Conservation (phyloP, 2,888 invertebrate species). For the Habroteleia sp. region DNA sequence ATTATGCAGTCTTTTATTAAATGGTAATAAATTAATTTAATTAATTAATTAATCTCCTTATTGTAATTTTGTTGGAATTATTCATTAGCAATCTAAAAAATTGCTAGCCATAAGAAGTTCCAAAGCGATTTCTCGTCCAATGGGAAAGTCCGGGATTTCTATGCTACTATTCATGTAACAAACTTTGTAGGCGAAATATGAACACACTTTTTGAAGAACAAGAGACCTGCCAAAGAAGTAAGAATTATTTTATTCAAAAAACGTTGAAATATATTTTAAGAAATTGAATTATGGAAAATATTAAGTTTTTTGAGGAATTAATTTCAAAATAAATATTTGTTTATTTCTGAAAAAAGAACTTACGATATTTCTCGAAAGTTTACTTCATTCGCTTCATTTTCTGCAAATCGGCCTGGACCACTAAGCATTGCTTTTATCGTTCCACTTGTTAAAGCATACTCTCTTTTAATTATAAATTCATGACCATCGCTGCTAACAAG, state of each 20-base stretch:
- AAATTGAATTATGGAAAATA: too few relatives aligned
- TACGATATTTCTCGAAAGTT: slow-evolving; percentile 82
- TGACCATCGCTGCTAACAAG: slow-evolving; percentile 98
- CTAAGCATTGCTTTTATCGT: slow-evolving; percentile 99
- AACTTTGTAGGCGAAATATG: slow-evolving; percentile 99
- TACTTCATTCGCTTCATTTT: slow-evolving; percentile 99
- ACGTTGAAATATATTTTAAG: too few relatives aligned
- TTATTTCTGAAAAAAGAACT: too few relatives aligned
- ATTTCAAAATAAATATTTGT: too few relatives aligned
- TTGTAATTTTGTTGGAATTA: too few relatives aligned
- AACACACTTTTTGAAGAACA: slow-evolving; percentile 99
- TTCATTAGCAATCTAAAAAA: slow-evolving; percentile 99
- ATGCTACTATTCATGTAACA: slow-evolving; percentile 99
- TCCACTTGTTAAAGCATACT: slow-evolving; percentile 76
- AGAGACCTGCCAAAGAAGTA: slow-evolving; percentile 89
- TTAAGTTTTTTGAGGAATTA: too few relatives aligned
- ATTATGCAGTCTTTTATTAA: too few relatives aligned
- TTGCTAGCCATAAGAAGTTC: slow-evolving; percentile 99
- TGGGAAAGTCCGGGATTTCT: slow-evolving; percentile 99
- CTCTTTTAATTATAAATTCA: slow-evolving; percentile 94
- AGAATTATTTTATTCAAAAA: too few relatives aligned
- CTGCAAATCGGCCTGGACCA: slow-evolving; percentile 98
- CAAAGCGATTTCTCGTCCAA: slow-evolving; percentile 98
- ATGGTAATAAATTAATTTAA: too few relatives aligned
- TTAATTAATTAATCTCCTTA: too few relatives aligned